These are phyloP conservation scores for Melanchra persicariae DNA, from an alignment of 2,888 invertebrate genomes.

Conservation along the genomic window DNA sequence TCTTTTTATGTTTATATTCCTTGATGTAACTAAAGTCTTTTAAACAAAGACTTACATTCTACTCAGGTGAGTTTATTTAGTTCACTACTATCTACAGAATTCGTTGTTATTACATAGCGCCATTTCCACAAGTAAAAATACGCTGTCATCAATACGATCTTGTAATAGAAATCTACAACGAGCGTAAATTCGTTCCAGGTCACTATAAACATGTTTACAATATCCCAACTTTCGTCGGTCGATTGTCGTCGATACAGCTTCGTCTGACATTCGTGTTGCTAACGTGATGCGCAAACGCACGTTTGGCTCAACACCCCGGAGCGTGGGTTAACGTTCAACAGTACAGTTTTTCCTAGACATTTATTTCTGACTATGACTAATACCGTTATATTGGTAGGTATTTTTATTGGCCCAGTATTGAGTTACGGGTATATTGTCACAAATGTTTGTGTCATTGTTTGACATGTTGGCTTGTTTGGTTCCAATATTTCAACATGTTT, in stretches of 20 bases:
- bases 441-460: constrained; percentile 72
- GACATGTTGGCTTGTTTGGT: constrained; percentile 63
- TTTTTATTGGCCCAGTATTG: constrained; percentile 83
- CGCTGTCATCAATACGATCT: neutral
- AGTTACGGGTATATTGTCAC: constrained; percentile 78
- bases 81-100: neutral
- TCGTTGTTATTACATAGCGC: neutral
- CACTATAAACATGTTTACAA: constrained; percentile 72
- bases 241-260: constrained; percentile 70
- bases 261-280: constrained; percentile 65
- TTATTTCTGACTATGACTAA: constrained; percentile 86
- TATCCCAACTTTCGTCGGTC: constrained; percentile 62
- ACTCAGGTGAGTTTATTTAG: neutral
- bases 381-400: constrained; percentile 81
- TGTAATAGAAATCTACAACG: constrained; percentile 12
- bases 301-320: constrained; percentile 74
- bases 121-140: neutral
- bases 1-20: neutral
- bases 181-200: constrained; percentile 35
- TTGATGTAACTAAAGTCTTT: neutral
- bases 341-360: constrained; percentile 78
- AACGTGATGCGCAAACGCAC: constrained; percentile 61
- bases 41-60: neutral
- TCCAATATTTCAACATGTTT: constrained; percentile 41
- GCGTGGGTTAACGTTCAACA: constrained; percentile 79